Base-by-base conservation (phyloP, 2,797 vertebrate genomes). In the Gymnothorax javanicus region DNA sequence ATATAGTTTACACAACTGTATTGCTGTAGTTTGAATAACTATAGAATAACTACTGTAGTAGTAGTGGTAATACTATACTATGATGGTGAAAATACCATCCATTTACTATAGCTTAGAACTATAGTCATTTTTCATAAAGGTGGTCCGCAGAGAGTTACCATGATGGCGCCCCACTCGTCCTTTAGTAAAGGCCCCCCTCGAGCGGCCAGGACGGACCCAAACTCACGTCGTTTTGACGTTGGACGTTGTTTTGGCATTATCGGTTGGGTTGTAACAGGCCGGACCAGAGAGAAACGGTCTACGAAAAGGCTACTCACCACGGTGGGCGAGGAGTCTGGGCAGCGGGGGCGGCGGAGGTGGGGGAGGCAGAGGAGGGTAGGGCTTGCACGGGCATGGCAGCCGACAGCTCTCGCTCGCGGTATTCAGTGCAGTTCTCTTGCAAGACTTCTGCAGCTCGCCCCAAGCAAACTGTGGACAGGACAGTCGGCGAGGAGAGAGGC, bases 371-470 rank as follows among this genome's bases (percentile, higher is more conserved):
- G 93, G 95, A 50, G 96, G 96, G 27, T 96, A 97, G 54, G 95
- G 96, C 90, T 96, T 96, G 94, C 97, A 97, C 89, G 96, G 96
- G 93, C 97, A 97, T 85, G 96, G 88, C 91, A 96, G 91, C 89
- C 96, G 95, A 92, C 97, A 97, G 91, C 90, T 96, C 87, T 95
- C 94, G n/a, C 95, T 94, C 91, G 93, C 93, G 85, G 92, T 91
- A 58, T 94, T 94, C 86, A 89, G 88, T 90, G 93, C 90, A 86
- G 94, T 92, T 90, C 93, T 95, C 90, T 95, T 94, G 88, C 97
- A 97, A 92, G 96, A 95, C 92, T 95, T 96, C 93, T 97, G 97
- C 85, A 96, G 94, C 90, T 97, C 97, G 54, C 94, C 96, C 84
- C 93, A 95, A 85, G 96, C 94, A 89, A 96, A 92, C 97, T 97